Evolutionary conservation across 2,888 invertebrate species (phyloP).

Genomic region (Tipula lateralis): DNA sequence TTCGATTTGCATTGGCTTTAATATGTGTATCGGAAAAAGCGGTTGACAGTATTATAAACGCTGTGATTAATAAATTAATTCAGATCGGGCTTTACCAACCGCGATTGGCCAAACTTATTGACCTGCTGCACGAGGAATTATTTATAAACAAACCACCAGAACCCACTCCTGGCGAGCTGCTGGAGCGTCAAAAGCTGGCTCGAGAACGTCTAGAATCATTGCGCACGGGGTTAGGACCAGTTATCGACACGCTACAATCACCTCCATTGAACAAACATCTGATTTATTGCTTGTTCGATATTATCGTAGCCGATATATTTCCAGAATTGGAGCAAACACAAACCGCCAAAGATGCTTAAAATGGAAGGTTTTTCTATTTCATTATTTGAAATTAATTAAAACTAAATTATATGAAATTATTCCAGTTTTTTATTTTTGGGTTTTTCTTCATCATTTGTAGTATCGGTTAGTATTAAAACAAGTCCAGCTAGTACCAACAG

Average conservation of each 20-base stretch:
- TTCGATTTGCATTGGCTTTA: constrained; percentile 51
- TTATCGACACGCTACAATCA: constrained; percentile 52
- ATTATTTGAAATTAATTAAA: not conserved
- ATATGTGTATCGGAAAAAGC: constrained; percentile 49
- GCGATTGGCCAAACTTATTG: constrained; percentile 56
- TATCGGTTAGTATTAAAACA: constrained; percentile 54
- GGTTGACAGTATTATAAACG: constrained; percentile 50
- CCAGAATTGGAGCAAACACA: constrained; percentile 56
- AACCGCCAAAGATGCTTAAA: not conserved
- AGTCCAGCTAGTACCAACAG: constrained; percentile 65
- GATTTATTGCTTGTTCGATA: constrained; percentile 73
- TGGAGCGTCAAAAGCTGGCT: constrained; percentile 47
- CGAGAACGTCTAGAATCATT: constrained; percentile 46
- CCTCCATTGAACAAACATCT: constrained; percentile 64
- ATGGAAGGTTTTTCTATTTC: not conserved
- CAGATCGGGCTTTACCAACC: constrained; percentile 51
- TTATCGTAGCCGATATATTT: constrained; percentile 68
- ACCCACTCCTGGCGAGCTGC: constrained; percentile 43
- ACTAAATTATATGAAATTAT: not conserved
- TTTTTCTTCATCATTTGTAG: not conserved
- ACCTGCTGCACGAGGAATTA: constrained; percentile 44
- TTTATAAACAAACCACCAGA: constrained; percentile 42
- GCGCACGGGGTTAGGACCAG: constrained; percentile 48
- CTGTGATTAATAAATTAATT: constrained; percentile 47
- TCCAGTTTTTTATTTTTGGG: not conserved